Conservation (phyloP, 1,140 invertebrate species). For the Sinonovacula constricta region DNA sequence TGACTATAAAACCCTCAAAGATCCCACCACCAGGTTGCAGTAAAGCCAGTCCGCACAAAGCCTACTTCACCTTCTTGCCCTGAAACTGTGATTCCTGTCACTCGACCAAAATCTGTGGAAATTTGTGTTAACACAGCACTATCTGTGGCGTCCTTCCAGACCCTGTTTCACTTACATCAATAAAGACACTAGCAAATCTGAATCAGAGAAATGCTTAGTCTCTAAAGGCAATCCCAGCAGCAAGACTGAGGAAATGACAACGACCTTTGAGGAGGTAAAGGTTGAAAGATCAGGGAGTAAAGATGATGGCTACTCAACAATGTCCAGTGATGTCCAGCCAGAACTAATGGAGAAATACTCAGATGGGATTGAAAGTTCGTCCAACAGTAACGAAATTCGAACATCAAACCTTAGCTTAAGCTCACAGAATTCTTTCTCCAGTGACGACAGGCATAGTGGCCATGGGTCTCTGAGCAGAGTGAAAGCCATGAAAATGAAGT, state of each 20-base stretch:
- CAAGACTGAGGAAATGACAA: conserved; percentile 20
- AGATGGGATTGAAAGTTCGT: conserved; percentile 62
- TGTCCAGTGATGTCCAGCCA: conserved; percentile 90
- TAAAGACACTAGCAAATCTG: conserved; percentile 15
- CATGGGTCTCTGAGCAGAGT: conserved; percentile 61
- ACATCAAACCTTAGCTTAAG: conserved; percentile 62
- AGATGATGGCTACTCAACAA: conserved; percentile 93
- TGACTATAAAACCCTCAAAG: conserved; percentile 51
- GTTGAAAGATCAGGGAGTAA: conserved; percentile 83
- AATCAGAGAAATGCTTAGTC: conserved; percentile 19
- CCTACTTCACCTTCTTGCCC: conserved; percentile 2
- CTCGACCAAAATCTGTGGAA: conserved; percentile 42
- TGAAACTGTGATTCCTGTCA: neutral
- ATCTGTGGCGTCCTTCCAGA: conserved; percentile 3
- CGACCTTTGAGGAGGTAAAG: conserved; percentile 53
- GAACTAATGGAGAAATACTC: conserved; percentile 68
- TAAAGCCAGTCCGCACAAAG: conserved; percentile 43
- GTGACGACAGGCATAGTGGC: conserved; percentile 38
- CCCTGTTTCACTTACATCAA: conserved; percentile 4
- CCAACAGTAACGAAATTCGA: conserved; percentile 60
- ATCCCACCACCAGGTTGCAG: conserved; percentile 59
- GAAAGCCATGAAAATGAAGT: conserved; percentile 64
- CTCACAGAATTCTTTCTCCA: conserved; percentile 57
- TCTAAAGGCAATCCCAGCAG: neutral
- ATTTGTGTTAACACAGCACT: conserved; percentile 39